phyloP scores from a whole-genome alignment of 1,140 invertebrate genomes.

The Glomeris maerens region DNA sequence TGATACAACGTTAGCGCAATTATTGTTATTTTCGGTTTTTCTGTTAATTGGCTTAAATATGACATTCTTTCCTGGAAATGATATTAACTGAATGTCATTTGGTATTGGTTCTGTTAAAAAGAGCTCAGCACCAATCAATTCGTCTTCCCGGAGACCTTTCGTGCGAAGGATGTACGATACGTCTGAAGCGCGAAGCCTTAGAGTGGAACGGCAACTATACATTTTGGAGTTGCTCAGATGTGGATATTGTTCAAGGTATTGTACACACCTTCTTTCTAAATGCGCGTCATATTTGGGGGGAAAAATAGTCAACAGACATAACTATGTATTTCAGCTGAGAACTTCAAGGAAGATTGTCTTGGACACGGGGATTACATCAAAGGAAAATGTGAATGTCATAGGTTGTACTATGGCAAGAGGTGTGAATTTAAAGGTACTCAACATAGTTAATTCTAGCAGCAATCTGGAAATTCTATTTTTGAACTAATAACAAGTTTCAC shows the following conservation, averaged over 20 bases:
- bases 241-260: conserved; percentile 51
- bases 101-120: conserved; percentile 31
- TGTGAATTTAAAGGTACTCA: conserved; percentile 64
- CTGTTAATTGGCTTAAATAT: background rate
- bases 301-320: background rate
- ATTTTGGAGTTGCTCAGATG: conserved; percentile 91
- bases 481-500: conserved; percentile 5
- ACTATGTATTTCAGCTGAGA: conserved; percentile 13
- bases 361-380: conserved; percentile 61
- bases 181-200: conserved; percentile 68
- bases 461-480: conserved; percentile 5
- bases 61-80: background rate
- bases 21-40: conserved; percentile 4
- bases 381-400: conserved; percentile 48
- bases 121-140: conserved; percentile 63
- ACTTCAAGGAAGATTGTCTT: conserved; percentile 64
- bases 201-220: conserved; percentile 73
- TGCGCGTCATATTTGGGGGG: background rate
- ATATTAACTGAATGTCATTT: background rate
- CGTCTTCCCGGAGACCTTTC: conserved; percentile 63
- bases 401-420: conserved; percentile 57
- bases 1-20: conserved; percentile 49
- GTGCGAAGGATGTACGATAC: conserved; percentile 76
- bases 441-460: background rate
- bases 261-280: conserved; percentile 1